phyloP scores from a whole-genome alignment of 2,113 vertebrate genomes.

The Mastomys coucha region DNA sequence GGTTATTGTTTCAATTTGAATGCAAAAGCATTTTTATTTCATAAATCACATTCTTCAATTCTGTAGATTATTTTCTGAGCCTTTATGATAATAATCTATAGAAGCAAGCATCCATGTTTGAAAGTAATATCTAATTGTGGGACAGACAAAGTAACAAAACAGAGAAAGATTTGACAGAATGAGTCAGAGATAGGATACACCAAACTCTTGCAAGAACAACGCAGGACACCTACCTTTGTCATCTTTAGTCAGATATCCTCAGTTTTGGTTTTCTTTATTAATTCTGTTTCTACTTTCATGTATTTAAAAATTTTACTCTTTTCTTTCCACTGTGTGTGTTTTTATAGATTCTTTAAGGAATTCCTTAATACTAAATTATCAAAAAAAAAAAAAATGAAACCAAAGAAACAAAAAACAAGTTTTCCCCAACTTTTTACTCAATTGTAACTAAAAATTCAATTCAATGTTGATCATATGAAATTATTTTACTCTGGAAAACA shows the following conservation, averaged over 20 bases:
- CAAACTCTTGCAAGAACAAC: no score
- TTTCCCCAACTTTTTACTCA: neutral
- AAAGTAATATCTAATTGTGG: no score
- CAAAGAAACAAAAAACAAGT: neutral
- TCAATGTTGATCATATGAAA: neutral
- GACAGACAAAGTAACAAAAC: no score
- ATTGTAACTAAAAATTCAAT: constrained; percentile 28
- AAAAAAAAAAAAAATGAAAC: neutral
- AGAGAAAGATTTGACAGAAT: no score
- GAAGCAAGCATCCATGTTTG: no score
- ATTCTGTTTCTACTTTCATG: neutral
- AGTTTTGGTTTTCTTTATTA: neutral
- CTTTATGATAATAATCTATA: neutral
- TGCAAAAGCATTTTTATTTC: neutral
- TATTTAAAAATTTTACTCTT: neutral
- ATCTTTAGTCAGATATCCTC: no score
- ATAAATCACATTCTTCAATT: no score
- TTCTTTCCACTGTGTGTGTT: neutral
- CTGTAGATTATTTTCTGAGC: neutral
- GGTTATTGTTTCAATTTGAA: neutral
- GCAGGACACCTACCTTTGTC: no score
- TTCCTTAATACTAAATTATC: constrained; percentile 11
- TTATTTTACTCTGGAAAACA: neutral
- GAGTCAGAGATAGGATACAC: no score
- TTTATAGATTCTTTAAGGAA: neutral